These are phyloP conservation scores for Rhamnusium bicolor DNA, from an alignment of 2,888 invertebrate species.

Conservation along the genomic window DNA sequence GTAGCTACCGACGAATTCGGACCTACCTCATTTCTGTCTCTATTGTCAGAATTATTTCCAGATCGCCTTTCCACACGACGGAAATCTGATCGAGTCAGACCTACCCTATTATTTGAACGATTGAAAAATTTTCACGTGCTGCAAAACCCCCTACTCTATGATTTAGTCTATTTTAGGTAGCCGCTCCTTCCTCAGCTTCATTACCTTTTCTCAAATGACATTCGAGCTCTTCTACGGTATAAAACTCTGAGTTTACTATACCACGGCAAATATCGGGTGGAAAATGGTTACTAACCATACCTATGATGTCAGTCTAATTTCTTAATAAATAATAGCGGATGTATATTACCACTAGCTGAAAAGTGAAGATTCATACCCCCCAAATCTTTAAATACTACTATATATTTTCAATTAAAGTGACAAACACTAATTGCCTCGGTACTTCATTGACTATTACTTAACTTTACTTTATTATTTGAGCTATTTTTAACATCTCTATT, in stretches of 20 bases:
- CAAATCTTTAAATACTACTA: neutral
- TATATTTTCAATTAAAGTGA: neutral
- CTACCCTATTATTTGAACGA: neutral
- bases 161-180: neutral
- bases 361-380: conserved; percentile 15
- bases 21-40: neutral
- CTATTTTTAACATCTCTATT: no score
- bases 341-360: conserved; percentile 18
- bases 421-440: neutral
- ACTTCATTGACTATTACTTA: neutral
- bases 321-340: conserved; percentile 35
- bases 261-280: conserved; percentile 34
- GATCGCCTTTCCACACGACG: neutral
- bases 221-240: conserved; percentile 34
- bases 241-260: conserved; percentile 28
- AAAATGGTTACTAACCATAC: conserved; percentile 30
- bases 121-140: neutral
- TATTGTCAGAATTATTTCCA: neutral
- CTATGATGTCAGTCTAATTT: conserved; percentile 27
- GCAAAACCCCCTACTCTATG: no score
- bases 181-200: conserved; percentile 11
- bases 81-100: neutral
- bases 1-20: neutral
- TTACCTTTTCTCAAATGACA: conserved; percentile 29
- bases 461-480: neutral